phyloP scores from a whole-genome alignment of 1,140 invertebrate species.

The Gonioctena quinquepunctata region DNA sequence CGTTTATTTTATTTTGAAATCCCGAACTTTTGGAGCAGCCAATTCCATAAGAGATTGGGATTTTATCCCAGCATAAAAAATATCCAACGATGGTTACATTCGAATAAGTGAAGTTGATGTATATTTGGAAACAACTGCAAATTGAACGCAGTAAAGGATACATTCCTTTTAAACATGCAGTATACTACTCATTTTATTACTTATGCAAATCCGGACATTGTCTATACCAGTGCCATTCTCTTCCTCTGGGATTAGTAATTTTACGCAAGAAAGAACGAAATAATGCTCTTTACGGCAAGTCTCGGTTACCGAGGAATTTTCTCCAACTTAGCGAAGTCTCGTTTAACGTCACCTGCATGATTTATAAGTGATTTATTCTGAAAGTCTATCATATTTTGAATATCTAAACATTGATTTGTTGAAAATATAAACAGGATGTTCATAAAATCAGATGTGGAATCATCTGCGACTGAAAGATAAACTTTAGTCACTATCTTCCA shows the following conservation, averaged over 20 bases:
- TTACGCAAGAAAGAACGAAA: constrained; percentile 12
- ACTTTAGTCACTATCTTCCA: no score
- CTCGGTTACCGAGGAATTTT: background rate
- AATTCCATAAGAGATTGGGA: no score
- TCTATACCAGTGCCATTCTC: background rate
- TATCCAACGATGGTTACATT: no score
- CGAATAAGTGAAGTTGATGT: no score
- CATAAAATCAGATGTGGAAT: no score
- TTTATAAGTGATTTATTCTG: background rate
- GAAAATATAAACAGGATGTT: no score
- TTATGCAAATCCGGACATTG: background rate
- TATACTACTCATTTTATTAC: background rate
- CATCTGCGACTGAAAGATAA: no score
- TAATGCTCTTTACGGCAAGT: background rate
- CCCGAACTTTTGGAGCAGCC: no score
- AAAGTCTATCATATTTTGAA: background rate
- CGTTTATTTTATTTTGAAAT: no score
- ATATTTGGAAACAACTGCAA: no score
- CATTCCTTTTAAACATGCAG: background rate
- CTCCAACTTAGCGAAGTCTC: background rate
- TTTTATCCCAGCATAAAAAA: no score
- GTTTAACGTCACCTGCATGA: constrained; percentile 2
- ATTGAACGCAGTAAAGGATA: no score
- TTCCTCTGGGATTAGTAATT: constrained; percentile 6
- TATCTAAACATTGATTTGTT: background rate